These are phyloP conservation scores for Meriones unguiculatus DNA, from an alignment of 2,113 vertebrate species.

Conservation along the genomic window DNA sequence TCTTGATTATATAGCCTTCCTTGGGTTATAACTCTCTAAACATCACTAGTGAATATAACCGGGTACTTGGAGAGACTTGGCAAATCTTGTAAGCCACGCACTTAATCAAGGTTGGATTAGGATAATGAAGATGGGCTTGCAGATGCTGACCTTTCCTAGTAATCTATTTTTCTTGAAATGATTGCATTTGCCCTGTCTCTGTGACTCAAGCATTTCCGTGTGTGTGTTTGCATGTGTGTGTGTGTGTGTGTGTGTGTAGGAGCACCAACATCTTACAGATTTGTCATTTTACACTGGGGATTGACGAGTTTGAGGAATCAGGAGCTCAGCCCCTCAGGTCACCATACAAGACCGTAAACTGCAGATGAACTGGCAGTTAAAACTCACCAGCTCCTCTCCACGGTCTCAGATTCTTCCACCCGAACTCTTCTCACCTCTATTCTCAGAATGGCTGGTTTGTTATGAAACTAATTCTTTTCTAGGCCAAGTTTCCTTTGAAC, in stretches of 20 bases:
- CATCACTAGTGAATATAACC: not conserved
- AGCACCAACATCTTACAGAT: conserved; percentile 42
- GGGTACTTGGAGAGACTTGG: not conserved
- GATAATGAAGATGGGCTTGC: conserved; percentile 7
- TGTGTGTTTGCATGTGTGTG: too few relatives aligned
- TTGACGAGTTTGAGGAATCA: conserved; percentile 40
- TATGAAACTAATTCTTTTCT: conserved; percentile 84
- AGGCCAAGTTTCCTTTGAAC: conserved; percentile 84
- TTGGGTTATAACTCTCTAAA: conserved; percentile 21
- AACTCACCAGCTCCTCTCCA: conserved; percentile 65
- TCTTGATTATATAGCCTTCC: conserved; percentile 9
- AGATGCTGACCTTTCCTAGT: conserved; percentile 57
- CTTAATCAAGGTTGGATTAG: conserved; percentile 24
- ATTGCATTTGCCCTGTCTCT: conserved; percentile 57
- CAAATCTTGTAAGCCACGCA: conserved; percentile 12
- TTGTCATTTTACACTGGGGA: conserved; percentile 55
- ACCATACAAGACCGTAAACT: conserved; percentile 25
- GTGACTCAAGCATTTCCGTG: conserved; percentile 49
- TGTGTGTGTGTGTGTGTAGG: not conserved
- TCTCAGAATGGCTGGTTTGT: conserved; percentile 84
- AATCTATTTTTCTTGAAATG: conserved; percentile 66
- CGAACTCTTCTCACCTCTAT: conserved; percentile 83
- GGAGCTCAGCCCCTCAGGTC: conserved; percentile 69
- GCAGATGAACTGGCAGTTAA: conserved; percentile 74
- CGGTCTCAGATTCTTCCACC: conserved; percentile 68